Evolutionary conservation across 2,888 invertebrate species (phyloP), one percentile per base, ranked within the genome.

Genomic region (Meganola albula): DNA sequence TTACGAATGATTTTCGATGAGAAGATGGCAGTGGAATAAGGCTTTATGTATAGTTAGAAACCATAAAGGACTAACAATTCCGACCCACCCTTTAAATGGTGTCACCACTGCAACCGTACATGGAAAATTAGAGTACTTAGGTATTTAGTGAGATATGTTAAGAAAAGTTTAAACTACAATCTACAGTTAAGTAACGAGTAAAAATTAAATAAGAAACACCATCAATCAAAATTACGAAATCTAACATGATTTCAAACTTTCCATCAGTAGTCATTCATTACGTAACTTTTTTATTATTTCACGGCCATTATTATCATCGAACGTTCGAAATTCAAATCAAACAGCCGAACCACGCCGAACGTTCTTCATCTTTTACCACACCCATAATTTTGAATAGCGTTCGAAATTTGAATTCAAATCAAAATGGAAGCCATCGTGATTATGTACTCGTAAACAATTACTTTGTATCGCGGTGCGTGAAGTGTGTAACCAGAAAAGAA

Each of bases 361-460:
- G 16, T n/a, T 20, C 8, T 20, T 7, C 8, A 3, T 20, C n/a
- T 20, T 5, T 20, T 20, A n/a, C 20, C 3, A 20, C 7, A n/a
- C 20, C 20, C 20, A 20, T 20, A 20, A 20, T 20, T 20, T 34
- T 18, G 38, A 56, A 48, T 44, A 44, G 34, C 48, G 46, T 54
- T 51, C 43, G 41, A 48, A 56, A 53, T 46, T 55, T 41, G 48
- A 58, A 54, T 50, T 58, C 51, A 40, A 50, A 53, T 47, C 43
- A 20, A 20, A 20, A 20, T 40, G 37, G 34, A 49, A 48, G 32
- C 34, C 41, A 53, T 46, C 49, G 48, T 52, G 46, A 50, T n/a
- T 20, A 7, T 7, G 20, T 20, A 53, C 52, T 46, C 49, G 49
- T 48, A 57, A 57, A 59, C 59, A 64, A 66, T 63, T 59, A 62